Evolutionary conservation across 2,888 invertebrate genomes (phyloP).

Genomic region (Conchocele bisecta): DNA sequence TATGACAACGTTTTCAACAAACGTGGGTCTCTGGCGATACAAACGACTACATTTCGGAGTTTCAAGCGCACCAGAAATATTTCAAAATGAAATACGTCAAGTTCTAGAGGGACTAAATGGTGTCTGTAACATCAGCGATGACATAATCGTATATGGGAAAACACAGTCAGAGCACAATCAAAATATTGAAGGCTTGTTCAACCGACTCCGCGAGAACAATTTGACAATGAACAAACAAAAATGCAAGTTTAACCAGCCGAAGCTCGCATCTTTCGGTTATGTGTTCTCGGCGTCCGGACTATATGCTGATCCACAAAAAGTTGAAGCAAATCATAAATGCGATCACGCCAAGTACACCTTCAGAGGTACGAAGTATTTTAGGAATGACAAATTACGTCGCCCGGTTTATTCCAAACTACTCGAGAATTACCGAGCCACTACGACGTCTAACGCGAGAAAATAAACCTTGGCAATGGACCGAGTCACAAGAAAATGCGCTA

Average conservation of each 20-base stretch:
- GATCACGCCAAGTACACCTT: slow-evolving; percentile 8
- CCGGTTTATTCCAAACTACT: slow-evolving; percentile 42
- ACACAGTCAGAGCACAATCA: neutral
- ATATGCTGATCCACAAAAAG: slow-evolving; percentile 7
- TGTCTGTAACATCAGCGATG: neutral
- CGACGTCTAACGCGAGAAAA: slow-evolving; percentile 52
- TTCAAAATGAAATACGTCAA: neutral
- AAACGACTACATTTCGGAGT: neutral
- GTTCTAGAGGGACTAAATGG: slow-evolving; percentile 3
- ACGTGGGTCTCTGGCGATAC: slow-evolving; percentile 28
- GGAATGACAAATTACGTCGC: slow-evolving; percentile 43
- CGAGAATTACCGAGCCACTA: slow-evolving; percentile 48
- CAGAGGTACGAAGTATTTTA: slow-evolving; percentile 41
- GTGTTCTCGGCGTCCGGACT: slow-evolving; percentile 19
- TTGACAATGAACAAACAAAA: slow-evolving; percentile 12
- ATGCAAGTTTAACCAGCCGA: neutral
- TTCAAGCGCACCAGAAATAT: neutral
- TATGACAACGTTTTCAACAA: slow-evolving; percentile 50
- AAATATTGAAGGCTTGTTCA: neutral
- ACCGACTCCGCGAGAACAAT: neutral
- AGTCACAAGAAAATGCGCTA: slow-evolving; percentile 41
- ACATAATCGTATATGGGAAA: neutral
- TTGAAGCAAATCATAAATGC: neutral
- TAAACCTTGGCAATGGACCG: slow-evolving; percentile 46
- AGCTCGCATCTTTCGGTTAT: slow-evolving; percentile 22